These are phyloP conservation scores for Octopus bimaculoides DNA, from an alignment of 1,140 invertebrate genomes.

Conservation along the genomic window DNA sequence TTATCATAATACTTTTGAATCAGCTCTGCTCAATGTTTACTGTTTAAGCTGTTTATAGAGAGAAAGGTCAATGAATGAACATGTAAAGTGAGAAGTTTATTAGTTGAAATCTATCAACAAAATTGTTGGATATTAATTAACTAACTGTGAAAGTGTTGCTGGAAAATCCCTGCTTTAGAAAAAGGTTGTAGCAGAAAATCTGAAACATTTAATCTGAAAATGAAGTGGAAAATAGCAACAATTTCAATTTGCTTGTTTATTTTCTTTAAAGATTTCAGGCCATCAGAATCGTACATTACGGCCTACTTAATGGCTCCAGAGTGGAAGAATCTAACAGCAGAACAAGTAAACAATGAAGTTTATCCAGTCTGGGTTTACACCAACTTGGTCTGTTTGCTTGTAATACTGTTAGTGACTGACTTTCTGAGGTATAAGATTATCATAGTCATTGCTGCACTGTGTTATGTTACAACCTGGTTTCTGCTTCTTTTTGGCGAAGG, in stretches of 20 bases:
- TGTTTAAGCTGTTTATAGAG: no score
- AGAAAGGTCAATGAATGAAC: no score
- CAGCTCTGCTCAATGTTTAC: no score
- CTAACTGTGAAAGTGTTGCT: no score
- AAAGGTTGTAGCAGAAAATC: no score
- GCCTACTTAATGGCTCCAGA: slow-evolving; percentile 67
- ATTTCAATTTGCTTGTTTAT: slow-evolving; percentile 73
- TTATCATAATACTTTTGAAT: no score
- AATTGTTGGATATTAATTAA: no score
- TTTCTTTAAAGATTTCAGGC: slow-evolving; percentile 77
- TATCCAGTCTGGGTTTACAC: slow-evolving; percentile 83
- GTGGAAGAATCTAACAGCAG: slow-evolving; percentile 72
- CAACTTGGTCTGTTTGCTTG: slow-evolving; percentile 69
- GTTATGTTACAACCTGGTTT: slow-evolving; percentile 69
- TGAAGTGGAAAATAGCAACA: slow-evolving; percentile 49
- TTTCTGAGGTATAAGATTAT: slow-evolving; percentile 82
- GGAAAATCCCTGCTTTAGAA: no score
- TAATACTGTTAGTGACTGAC: slow-evolving; percentile 82
- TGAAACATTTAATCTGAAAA: not conserved
- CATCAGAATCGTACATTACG: slow-evolving; percentile 78
- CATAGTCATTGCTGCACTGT: slow-evolving; percentile 70
- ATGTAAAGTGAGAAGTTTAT: no score
- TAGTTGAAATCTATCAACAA: no score
- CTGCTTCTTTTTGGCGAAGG: slow-evolving; percentile 71
- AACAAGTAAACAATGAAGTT: slow-evolving; percentile 72